These are phyloP conservation scores for Syrrhaptes paradoxus DNA, from an alignment of 2,113 vertebrate species.

Conservation along the genomic window DNA sequence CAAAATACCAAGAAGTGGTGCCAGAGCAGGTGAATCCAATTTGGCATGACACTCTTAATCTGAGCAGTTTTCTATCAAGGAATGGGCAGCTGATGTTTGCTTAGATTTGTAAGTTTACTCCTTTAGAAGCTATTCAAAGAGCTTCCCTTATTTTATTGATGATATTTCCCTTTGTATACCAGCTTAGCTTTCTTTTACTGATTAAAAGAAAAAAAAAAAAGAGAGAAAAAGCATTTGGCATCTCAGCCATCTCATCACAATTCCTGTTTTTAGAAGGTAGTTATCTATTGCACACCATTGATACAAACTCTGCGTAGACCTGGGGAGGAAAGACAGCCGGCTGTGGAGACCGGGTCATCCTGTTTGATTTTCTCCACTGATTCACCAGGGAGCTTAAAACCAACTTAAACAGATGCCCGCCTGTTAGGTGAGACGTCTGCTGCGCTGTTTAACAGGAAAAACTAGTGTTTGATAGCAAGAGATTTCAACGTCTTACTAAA, in stretches of 20 bases:
- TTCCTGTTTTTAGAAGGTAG: neutral
- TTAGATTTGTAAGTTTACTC: neutral
- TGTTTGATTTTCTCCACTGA: neutral
- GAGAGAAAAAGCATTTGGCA: neutral
- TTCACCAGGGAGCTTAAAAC: neutral
- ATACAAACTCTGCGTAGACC: neutral
- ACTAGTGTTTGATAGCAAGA: slow-evolving; percentile 12
- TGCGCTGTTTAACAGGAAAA: slow-evolving; percentile 21
- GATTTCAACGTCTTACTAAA: neutral
- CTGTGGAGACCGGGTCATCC: neutral
- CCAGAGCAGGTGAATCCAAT: neutral
- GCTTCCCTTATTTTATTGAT: neutral
- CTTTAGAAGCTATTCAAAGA: neutral
- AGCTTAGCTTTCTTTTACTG: neutral
- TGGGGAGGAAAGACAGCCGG: neutral
- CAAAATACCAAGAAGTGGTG: neutral
- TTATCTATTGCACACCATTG: neutral
- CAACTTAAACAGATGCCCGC: neutral
- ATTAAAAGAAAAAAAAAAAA: neutral
- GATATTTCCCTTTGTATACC: neutral
- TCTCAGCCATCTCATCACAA: neutral
- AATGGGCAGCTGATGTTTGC: neutral
- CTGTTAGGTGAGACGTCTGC: neutral
- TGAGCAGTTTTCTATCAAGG: neutral
- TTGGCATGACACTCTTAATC: neutral